Evolutionary conservation across 2,888 invertebrate species (phyloP).

Genomic region (Athrips mouffetella): DNA sequence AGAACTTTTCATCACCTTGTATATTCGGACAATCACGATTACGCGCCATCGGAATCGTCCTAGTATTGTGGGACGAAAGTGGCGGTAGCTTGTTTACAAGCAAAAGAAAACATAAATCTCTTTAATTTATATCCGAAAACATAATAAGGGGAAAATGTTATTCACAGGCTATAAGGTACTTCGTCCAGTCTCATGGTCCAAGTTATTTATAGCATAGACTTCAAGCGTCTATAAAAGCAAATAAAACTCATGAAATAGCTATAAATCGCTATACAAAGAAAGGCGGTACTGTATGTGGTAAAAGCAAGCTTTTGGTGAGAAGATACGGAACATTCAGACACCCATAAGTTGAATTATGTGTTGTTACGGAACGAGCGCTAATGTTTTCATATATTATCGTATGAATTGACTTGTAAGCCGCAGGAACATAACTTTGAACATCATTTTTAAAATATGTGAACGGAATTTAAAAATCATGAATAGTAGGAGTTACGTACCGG

Average conservation of each 20-base stretch:
- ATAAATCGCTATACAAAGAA: constrained; percentile 69
- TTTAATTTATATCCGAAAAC: constrained; percentile 73
- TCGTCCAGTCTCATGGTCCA: constrained; percentile 50
- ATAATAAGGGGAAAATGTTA: constrained; percentile 74
- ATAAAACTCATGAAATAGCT: constrained; percentile 72
- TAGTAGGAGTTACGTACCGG: too few relatives aligned
- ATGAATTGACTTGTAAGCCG: constrained; percentile 16
- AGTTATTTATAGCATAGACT: constrained; percentile 69
- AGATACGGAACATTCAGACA: constrained; percentile 36
- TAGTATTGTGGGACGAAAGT: constrained; percentile 38
- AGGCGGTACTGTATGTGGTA: constrained; percentile 47
- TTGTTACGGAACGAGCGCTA: constrained; percentile 32
- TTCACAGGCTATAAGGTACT: constrained; percentile 55
- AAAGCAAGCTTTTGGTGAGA: constrained; percentile 46
- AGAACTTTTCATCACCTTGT: too few relatives aligned
- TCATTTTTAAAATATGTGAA: constrained; percentile 11
- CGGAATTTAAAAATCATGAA: too few relatives aligned
- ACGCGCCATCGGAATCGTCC: constrained; percentile 37
- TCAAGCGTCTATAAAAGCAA: constrained; percentile 71
- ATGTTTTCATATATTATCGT: constrained; percentile 38
- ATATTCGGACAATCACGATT: constrained; percentile 43
- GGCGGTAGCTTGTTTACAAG: constrained; percentile 45
- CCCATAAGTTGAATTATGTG: constrained; percentile 44
- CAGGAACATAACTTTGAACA: constrained; percentile 2
- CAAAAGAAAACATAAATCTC: constrained; percentile 60